phyloP scores from a whole-genome alignment of 2,797 vertebrate genomes.

The Meda fulgida region DNA sequence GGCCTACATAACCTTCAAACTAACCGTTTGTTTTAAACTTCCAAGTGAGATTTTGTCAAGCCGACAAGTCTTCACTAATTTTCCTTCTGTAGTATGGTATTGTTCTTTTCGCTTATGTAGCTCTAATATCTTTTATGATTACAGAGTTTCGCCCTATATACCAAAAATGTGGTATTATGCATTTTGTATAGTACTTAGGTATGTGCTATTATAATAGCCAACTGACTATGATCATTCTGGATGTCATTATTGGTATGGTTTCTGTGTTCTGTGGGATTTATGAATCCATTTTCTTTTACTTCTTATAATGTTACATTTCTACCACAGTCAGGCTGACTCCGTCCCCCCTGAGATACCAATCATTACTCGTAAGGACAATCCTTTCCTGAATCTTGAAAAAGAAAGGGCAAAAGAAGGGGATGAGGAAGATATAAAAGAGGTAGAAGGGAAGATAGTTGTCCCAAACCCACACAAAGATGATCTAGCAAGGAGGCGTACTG shows the following conservation, averaged over 20 bases:
- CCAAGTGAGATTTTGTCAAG: neutral
- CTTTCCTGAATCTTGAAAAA: constrained; percentile 64
- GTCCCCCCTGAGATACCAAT: constrained; percentile 65
- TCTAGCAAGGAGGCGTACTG: constrained; percentile 79
- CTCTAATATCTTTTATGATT: neutral
- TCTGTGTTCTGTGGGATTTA: neutral
- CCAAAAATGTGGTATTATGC: neutral
- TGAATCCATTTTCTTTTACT: neutral
- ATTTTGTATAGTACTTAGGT: neutral
- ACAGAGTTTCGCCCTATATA: neutral
- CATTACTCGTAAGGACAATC: constrained; percentile 74
- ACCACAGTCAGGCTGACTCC: constrained; percentile 71
- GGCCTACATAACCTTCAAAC: neutral
- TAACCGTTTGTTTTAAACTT: neutral
- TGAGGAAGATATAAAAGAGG: constrained; percentile 54
- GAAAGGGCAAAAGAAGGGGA: constrained; percentile 66
- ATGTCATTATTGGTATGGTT: constrained; percentile 48
- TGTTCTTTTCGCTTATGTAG: neutral
- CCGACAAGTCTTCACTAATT: neutral
- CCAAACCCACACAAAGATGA: constrained; percentile 82
- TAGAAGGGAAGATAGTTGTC: constrained; percentile 59
- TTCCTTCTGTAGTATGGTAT: neutral
- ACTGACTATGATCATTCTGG: constrained; percentile 38
- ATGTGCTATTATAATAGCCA: neutral
- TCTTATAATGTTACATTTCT: constrained; percentile 43